phyloP scores from a whole-genome alignment of 2,113 vertebrate genomes.

The Ciconia maguari region DNA sequence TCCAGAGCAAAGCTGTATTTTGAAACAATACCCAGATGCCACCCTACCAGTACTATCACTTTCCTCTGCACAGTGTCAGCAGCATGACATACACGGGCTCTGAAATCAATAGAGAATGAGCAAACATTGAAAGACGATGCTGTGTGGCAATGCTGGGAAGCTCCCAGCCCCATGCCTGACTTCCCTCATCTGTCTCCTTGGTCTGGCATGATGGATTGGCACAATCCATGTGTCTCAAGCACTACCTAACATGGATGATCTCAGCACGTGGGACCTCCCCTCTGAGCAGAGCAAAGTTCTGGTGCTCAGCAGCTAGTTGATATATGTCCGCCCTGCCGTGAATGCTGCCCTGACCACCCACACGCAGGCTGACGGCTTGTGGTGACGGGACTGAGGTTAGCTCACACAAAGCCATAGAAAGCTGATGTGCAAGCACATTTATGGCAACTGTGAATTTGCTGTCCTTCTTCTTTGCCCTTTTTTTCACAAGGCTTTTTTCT shows the following conservation, averaged over 20 bases:
- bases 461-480: background rate
- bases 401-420: background rate
- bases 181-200: background rate
- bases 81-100: background rate
- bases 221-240: background rate
- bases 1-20: background rate
- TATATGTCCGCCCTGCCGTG: fast-evolving
- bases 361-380: fast-evolving
- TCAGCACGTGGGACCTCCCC: background rate
- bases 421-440: background rate
- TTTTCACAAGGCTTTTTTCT: background rate
- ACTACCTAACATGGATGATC: background rate
- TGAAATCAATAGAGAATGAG: background rate
- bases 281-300: background rate
- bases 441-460: background rate
- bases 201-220: background rate
- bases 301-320: background rate
- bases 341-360: background rate
- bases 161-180: background rate
- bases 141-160: background rate
- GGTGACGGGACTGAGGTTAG: background rate
- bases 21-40: background rate
- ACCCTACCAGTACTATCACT: background rate
- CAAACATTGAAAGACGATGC: fast-evolving
- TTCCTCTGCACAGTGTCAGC: background rate